Evolutionary conservation across 2,888 invertebrate genomes (phyloP), one percentile per base, ranked within the genome.

Genomic region (Cenopis cana): DNA sequence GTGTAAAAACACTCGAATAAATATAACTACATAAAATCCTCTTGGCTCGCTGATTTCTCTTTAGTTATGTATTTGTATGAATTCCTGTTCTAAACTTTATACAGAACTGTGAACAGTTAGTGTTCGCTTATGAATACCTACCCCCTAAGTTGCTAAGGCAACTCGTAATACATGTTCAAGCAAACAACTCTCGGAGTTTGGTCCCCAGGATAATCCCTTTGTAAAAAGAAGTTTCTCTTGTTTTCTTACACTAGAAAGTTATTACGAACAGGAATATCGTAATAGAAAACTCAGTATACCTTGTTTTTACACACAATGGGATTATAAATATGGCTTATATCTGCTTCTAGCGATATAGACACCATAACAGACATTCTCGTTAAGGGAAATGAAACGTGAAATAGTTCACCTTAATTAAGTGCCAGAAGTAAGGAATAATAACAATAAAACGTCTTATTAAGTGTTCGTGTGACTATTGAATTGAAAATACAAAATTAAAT

Each of bases 221-320:
- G 41, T 60, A 60, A 46, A 24, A 60, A 46, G 46, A 60, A 60
- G 46, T 60, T 46, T 60, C 46, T n/a, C 46, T 41, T 60, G 20
- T 46, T 46, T 29, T 2, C 12, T 24, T 11, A n/a, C 33, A 17
- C 17, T 10, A 11, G 55, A 29, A 55, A 55, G 56, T 56, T 56
- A 33, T 56, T 33, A 33, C 56, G 33, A 17, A 33, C 17, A 17
- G 10, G 33, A 56, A 56, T 56, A 33, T 33, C 10, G n/a, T 33
- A 56, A 29, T 17, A n/a, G 29, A 46, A 46, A 46, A 46, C 46
- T n/a, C 46, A 46, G n/a, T 24, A 46, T n/a, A n/a, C 14, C n/a
- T 46, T 46, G 46, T 46, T 46, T 46, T 46, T n/a, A n/a, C 8
- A 46, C 14, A 8, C 46, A n/a, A 46, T n/a, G 46, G 14, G 14